Conservation (phyloP, 2,888 invertebrate species). For the Harmothoe impar region DNA sequence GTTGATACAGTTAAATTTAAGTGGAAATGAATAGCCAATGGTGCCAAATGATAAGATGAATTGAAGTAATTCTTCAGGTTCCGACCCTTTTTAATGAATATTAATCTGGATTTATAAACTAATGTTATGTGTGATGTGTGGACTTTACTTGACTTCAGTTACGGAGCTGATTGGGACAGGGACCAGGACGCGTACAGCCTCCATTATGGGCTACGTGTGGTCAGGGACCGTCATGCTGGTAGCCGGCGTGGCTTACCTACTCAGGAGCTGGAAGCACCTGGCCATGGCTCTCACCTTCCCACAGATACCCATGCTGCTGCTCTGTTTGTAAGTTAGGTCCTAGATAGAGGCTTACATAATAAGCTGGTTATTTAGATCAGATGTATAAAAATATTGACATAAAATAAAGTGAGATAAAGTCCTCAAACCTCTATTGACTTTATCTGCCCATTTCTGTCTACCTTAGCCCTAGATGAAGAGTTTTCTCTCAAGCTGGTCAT, state of each 20-base stretch:
- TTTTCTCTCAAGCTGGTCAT: no score
- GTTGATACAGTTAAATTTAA: no score
- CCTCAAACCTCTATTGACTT: neutral
- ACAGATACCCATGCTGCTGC: neutral
- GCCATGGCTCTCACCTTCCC: conserved; percentile 69
- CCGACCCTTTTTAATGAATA: no score
- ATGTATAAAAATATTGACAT: neutral
- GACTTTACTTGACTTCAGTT: no score
- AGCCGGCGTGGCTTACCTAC: conserved; percentile 74
- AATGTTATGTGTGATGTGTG: no score
- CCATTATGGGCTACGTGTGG: conserved; percentile 76
- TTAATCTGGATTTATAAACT: no score
- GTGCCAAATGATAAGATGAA: no score
- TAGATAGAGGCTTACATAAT: neutral
- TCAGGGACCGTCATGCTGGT: conserved; percentile 79
- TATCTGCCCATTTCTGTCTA: neutral
- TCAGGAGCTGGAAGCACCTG: conserved; percentile 76
- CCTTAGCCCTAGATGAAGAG: neutral
- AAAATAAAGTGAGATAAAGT: no score
- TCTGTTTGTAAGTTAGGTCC: conserved; percentile 18
- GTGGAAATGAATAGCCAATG: no score
- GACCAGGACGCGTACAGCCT: no score
- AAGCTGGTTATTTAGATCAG: neutral
- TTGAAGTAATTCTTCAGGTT: no score
- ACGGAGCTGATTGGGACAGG: no score